Evolutionary conservation across 30 jellyfish, hydroid and myxozoan species (phyloP).

Genomic region (Mastigias papua): DNA sequence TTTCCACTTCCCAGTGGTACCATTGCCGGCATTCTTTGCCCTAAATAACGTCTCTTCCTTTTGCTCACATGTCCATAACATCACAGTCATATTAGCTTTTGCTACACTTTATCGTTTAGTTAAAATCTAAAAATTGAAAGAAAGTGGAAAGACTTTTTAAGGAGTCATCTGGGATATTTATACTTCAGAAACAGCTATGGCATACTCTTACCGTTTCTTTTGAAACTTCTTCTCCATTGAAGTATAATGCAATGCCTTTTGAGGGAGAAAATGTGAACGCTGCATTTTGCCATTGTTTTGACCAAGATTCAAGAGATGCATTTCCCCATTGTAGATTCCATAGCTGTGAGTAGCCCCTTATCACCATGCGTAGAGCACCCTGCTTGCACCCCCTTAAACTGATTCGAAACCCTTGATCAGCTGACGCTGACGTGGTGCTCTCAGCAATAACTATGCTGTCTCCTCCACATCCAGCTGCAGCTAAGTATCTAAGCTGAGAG

Average conservation of each 20-base stretch:
- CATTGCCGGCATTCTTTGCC: too few relatives aligned
- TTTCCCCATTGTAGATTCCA: not conserved
- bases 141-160: too few relatives aligned
- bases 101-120: too few relatives aligned
- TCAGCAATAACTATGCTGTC: not conserved
- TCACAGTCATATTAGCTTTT: too few relatives aligned
- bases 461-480: not conserved
- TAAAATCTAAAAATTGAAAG: too few relatives aligned
- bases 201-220: not conserved
- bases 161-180: too few relatives aligned
- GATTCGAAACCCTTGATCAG: not conserved
- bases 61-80: too few relatives aligned
- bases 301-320: not conserved
- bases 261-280: not conserved
- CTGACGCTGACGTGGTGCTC: not conserved
- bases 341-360: not conserved
- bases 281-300: not conserved
- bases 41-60: too few relatives aligned
- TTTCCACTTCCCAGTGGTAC: too few relatives aligned
- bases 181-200: too few relatives aligned
- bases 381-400: not conserved
- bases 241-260: not conserved
- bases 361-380: not conserved
- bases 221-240: conserved; percentile 7
- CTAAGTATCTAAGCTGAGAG: not conserved